Conservation (phyloP, 2,888 invertebrate genomes). For the Luperina nickerlii region DNA sequence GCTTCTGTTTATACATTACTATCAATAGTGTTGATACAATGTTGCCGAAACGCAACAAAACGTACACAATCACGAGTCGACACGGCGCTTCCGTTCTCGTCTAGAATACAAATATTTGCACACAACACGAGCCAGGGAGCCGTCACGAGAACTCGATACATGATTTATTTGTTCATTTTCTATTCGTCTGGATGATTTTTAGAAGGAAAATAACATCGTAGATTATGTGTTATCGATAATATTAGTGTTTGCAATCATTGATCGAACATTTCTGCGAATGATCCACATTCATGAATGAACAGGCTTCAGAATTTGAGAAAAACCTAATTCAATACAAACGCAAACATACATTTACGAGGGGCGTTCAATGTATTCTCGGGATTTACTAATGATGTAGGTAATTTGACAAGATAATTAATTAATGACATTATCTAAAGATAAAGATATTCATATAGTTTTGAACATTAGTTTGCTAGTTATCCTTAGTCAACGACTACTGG, state of each 20-base stretch:
- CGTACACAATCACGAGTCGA: slow-evolving; percentile 65
- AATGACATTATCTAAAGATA: no score
- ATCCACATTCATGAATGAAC: slow-evolving; percentile 27
- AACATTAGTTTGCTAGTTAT: no score
- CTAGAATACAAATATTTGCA: slow-evolving; percentile 77
- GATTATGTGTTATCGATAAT: slow-evolving; percentile 9
- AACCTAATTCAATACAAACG: slow-evolving; percentile 13
- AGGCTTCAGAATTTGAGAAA: slow-evolving; percentile 38
- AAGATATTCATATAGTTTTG: no score
- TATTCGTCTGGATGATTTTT: slow-evolving; percentile 16
- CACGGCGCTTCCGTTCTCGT: slow-evolving; percentile 80
- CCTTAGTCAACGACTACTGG: no score
- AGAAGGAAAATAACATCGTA: slow-evolving; percentile 17
- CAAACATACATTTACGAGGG: neutral
- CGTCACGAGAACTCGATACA: slow-evolving; percentile 41
- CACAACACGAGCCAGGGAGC: slow-evolving; percentile 45
- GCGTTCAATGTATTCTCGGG: no score
- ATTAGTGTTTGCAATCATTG: slow-evolving; percentile 20
- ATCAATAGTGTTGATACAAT: slow-evolving; percentile 69
- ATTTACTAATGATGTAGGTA: no score
- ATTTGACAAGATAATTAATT: no score
- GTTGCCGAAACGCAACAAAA: slow-evolving; percentile 70
- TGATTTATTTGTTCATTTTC: slow-evolving; percentile 48
- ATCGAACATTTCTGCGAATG: slow-evolving; percentile 32
- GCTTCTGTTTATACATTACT: slow-evolving; percentile 58